Conservation (phyloP, 2,888 invertebrate species). For the Argyra leucocephala region DNA sequence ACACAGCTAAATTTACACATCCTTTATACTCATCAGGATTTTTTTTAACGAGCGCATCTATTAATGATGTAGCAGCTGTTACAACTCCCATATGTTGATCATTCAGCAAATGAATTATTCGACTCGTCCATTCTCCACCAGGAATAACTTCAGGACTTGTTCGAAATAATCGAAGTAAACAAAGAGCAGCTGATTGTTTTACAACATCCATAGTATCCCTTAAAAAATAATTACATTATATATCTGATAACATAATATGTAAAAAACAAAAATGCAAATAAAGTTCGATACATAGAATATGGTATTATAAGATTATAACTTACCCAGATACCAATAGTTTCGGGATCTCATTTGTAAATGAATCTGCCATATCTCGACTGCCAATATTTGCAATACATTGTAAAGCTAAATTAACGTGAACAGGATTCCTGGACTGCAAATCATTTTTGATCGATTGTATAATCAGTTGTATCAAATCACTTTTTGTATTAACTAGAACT, state of each 20-base stretch:
- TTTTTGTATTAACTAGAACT: conserved; percentile 96
- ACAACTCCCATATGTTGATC: conserved; percentile 99
- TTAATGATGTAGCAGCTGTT: conserved; percentile 94
- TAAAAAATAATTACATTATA: conserved; percentile 25
- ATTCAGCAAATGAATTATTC: conserved; percentile 95
- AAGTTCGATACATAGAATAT: not conserved
- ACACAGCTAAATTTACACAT: conserved; percentile 95
- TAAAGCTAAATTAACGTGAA: conserved; percentile 94
- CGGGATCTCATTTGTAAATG: conserved; percentile 95
- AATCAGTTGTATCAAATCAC: conserved; percentile 96
- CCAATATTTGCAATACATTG: conserved; percentile 99
- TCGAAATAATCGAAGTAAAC: conserved; percentile 84
- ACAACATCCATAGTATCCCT: conserved; percentile 99
- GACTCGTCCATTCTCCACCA: conserved; percentile 96
- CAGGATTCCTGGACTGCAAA: conserved; percentile 89
- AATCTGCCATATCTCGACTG: conserved; percentile 99
- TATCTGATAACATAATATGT: not conserved
- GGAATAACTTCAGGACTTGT: conserved; percentile 94
- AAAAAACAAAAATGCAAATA: conserved; percentile 12
- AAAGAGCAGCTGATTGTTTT: conserved; percentile 97
- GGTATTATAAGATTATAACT: conserved; percentile 17
- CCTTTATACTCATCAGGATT: conserved; percentile 99
- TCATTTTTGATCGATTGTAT: conserved; percentile 99
- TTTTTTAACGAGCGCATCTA: conserved; percentile 95
- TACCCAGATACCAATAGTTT: conserved; percentile 95